These are phyloP conservation scores for Cetonia aurata DNA, from an alignment of 2,888 invertebrate genomes.

Conservation along the genomic window DNA sequence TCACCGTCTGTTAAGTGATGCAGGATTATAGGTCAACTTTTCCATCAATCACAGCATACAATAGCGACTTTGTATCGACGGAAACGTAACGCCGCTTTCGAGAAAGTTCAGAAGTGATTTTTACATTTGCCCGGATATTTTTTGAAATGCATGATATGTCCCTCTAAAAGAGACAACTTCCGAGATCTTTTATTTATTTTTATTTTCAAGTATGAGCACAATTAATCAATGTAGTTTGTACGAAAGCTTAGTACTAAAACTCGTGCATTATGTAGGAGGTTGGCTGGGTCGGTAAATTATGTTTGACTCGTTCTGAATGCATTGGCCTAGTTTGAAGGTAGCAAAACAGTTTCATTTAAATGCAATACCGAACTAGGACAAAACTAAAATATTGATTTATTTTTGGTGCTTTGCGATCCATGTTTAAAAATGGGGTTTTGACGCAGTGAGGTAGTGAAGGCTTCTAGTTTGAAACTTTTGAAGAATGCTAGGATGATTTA, in stretches of 20 bases:
- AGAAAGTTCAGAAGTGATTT: neutral
- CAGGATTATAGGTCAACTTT: constrained; percentile 16
- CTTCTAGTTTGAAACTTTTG: too few relatives aligned
- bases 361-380: too few relatives aligned
- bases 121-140: too few relatives aligned
- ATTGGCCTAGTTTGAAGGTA: constrained; percentile 34
- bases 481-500: too few relatives aligned
- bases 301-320: constrained; percentile 17
- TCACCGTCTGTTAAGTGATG: neutral
- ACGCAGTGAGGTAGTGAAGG: too few relatives aligned
- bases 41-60: constrained; percentile 3
- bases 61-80: neutral
- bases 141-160: too few relatives aligned
- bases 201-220: neutral
- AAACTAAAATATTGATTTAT: too few relatives aligned
- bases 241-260: neutral
- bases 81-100: neutral
- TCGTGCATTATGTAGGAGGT: neutral
- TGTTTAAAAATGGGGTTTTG: too few relatives aligned
- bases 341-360: too few relatives aligned
- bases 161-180: too few relatives aligned
- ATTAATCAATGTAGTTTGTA: constrained; percentile 4
- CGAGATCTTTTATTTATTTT: too few relatives aligned
- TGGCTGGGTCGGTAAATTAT: neutral
- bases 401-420: too few relatives aligned